Evolutionary conservation across 2,797 vertebrate species (phyloP), one percentile per base, ranked within the genome.

Genomic region (Pyrrhura leucotis): DNA sequence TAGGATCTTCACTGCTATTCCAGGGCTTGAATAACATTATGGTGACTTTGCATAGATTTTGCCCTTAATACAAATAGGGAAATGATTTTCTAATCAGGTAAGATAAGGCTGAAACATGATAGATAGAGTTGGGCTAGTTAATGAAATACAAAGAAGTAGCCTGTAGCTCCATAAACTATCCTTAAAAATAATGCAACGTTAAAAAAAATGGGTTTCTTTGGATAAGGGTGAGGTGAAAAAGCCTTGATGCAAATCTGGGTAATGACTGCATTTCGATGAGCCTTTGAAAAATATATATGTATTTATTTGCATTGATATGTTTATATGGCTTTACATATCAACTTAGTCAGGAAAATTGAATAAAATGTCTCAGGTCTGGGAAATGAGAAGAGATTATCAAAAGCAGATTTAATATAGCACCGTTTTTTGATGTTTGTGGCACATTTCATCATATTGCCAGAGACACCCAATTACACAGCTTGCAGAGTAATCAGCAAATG

Each of bases 291-390:
- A 95, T 89, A 90, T 95, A 81, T 96, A 89, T 94, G 87, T 96
- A 96, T 97, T 95, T 97, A 92, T 97, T 96, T 97, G 95, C 93
- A 96, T 96, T 95, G 85, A 93, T 96, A 54, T 97, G 90, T 96
- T 97, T 97, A 97, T 97, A 79, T 96, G 91, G 96, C 93, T 97
- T 97, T 97, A 97, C 96, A 96, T 96, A 97, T 93, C 96, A 97
- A 97, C 92, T 97, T 97, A 97, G 96, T 94, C 95, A 95, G 93
- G 94, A 96, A 91, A 97, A 95, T 93, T 95, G 95, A 97, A 97
- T 95, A 95, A 98, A 98, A 97, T 97, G 97, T 98, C 98, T 98
- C 98, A 91, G 97, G 98, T 98, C 97, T 97, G 98, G 98, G 95
- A 98, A 97, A 97, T 96, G 97, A 96, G 97, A 94, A 86, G 95